These are phyloP conservation scores for Branchellion lobata DNA, from an alignment of 2,888 invertebrate species.

Conservation along the genomic window DNA sequence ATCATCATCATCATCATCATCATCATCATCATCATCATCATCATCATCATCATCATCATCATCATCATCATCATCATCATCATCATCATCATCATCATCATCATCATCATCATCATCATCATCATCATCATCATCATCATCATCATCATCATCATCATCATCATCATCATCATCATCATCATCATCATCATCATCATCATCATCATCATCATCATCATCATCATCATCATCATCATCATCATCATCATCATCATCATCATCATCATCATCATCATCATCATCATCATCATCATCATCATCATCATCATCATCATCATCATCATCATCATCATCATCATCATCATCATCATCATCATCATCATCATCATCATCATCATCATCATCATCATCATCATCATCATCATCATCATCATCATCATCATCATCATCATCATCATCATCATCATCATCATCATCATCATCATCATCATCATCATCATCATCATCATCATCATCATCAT, in stretches of 20 bases:
- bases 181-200: background rate
- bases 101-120: constrained; percentile 23
- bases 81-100: constrained; percentile 5
- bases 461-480: constrained; percentile 21
- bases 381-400: constrained; percentile 9
- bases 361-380: no score
- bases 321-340: no score
- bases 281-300: no score
- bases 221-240: constrained; percentile 1
- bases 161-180: background rate
- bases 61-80: background rate
- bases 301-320: no score
- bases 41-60: background rate
- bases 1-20: constrained; percentile 23
- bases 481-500: constrained; percentile 21
- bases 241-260: constrained; percentile 30
- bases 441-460: constrained; percentile 8
- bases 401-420: constrained; percentile 8
- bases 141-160: constrained; percentile 11
- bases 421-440: constrained; percentile 25
- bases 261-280: constrained; percentile 25
- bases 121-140: constrained; percentile 23
- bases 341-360: no score
- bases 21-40: background rate
- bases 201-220: background rate